Base-by-base conservation (phyloP, 2,113 vertebrate species). In the Hemiprocne comata region DNA sequence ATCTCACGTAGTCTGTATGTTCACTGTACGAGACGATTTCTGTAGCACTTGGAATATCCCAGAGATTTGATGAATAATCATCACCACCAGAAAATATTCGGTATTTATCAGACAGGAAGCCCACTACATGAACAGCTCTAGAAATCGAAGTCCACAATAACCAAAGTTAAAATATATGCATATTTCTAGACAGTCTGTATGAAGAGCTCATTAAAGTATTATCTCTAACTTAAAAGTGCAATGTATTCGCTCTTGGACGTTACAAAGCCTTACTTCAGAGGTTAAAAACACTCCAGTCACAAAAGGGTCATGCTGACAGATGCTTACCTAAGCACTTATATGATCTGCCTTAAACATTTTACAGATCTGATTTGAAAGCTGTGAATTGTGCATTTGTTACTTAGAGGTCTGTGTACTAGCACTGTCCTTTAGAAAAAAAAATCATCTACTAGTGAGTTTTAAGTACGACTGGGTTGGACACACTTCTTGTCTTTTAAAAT, bases 1-100 rank as follows among this genome's bases (percentile, higher is more conserved):
- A 99, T 81, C 99, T 98, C 72, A 99, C 97, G 19, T 99, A 99
- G 97, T 99, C 99, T 20, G 97, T 97, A 93, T 99, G 99, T 66
- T 99, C 99, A 55, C 70, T 97, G 71, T 99, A 99, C 4, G 96
- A 97, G 85, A 93, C 69, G 8, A 99, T 98, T 96, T 99, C 98
- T 48, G 96, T 90, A 33, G 98, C 96, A 54, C 98, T 99, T 5
- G 99, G 98, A 87, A 99, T 98, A 94, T 99, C 99, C 99, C 99
- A 99, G 55, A 99, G 85, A 51, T 97, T 98, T 62, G 99, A 98
- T 4, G 98, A 98, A 96, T 99, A 99, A 97, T 99, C 99, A 95
- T 99, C 99, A 14, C 99, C 98, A 51, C 98, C 99, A 7, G 99
- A 99, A 83, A 99, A 80, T 84, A 99, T 97, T 70, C 98, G 98